Percentiles rank a stretch among this genome's conserved stretches.
Conservation (phyloP, 1,140 invertebrate species). For the Drosophila quadrilineata region DNA sequence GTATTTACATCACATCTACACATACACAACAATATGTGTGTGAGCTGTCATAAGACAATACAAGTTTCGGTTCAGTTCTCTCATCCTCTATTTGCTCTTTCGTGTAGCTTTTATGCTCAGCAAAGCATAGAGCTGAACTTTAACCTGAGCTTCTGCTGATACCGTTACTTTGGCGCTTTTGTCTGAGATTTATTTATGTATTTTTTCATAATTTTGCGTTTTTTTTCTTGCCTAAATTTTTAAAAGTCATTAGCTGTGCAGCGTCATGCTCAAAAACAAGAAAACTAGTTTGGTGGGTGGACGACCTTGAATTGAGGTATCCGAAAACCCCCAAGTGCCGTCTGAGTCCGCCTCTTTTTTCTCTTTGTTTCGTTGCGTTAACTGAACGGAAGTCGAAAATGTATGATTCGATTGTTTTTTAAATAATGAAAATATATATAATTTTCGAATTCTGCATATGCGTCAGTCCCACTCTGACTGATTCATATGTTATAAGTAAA, state of each 20-base stretch:
- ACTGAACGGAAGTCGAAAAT: slow-evolving; percentile 27
- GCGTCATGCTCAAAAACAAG: slow-evolving; percentile 14
- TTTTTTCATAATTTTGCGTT: no score
- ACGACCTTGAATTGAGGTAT: slow-evolving; percentile 54
- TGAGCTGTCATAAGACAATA: background rate
- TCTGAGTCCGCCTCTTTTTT: no score
- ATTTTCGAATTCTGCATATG: slow-evolving; percentile 13
- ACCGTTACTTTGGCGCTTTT: slow-evolving; percentile 30
- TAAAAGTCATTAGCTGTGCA: background rate
- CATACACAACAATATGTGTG: background rate
- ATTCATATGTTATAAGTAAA: slow-evolving; percentile 28
- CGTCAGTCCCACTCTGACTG: slow-evolving; percentile 26
- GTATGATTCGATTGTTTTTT: slow-evolving; percentile 12
- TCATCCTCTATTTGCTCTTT: background rate
- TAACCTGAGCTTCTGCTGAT: slow-evolving; percentile 17
- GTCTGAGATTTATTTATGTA: background rate
- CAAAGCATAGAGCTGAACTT: slow-evolving; percentile 31
- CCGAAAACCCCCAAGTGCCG: background rate
- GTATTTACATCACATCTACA: background rate
- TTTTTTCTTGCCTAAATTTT: no score
- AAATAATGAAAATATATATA: background rate
- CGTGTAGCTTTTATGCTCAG: slow-evolving; percentile 3
- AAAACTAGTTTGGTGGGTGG: slow-evolving; percentile 53
- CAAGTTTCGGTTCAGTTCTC: slow-evolving; percentile 6
- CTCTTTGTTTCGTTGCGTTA: slow-evolving; percentile 23